phyloP scores from a whole-genome alignment of 2,797 vertebrate species.

The Simalia tracyae region DNA sequence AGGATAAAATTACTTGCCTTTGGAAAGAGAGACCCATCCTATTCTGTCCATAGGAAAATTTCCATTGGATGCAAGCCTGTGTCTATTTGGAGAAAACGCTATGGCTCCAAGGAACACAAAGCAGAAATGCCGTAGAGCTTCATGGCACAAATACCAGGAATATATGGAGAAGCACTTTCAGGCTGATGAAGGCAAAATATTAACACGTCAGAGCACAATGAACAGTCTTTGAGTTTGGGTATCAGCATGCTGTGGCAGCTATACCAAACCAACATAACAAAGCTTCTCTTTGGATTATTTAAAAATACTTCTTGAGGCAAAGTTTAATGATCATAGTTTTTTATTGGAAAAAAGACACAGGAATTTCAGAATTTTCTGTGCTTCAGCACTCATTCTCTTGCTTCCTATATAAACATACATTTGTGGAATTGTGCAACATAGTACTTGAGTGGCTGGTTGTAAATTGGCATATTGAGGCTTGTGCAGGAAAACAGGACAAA shows the following conservation, averaged over 20 bases:
- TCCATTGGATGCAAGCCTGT: background rate
- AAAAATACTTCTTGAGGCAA: background rate
- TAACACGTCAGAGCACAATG: background rate
- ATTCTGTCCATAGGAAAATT: background rate
- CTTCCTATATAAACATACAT: background rate
- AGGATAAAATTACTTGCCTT: background rate
- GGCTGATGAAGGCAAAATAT: background rate
- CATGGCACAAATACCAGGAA: background rate
- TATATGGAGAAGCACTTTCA: background rate
- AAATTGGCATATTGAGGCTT: background rate
- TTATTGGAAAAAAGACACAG: background rate
- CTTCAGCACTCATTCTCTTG: background rate
- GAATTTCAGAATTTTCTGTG: background rate
- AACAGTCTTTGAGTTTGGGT: background rate
- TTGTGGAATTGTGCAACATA: background rate
- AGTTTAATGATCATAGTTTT: background rate
- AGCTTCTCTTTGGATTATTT: background rate
- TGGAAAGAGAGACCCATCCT: background rate
- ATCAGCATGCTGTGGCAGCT: background rate
- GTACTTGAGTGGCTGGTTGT: background rate
- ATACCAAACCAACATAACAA: background rate
- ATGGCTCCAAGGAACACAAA: background rate
- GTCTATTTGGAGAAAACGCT: background rate
- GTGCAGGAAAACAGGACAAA: background rate
- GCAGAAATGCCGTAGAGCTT: background rate